These are phyloP conservation scores for Drosophila takahashii DNA, from an alignment of 1,140 invertebrate genomes.

Conservation along the genomic window DNA sequence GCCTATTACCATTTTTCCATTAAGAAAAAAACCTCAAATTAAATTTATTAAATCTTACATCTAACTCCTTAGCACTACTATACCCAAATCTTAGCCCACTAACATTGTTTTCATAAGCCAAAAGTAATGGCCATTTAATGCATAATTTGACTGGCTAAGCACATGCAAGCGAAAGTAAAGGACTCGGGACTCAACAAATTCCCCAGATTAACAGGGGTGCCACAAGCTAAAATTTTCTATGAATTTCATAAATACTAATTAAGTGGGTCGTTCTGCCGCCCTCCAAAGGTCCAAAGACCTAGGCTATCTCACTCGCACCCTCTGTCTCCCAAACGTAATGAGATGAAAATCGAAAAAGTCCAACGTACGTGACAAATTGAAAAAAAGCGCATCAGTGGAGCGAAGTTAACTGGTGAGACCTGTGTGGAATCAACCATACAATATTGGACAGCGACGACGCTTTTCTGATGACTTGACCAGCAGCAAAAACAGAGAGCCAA, in stretches of 20 bases:
- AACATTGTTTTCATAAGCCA: constrained; percentile 39
- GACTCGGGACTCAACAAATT: constrained; percentile 19
- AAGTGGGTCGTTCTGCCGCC: constrained; percentile 52
- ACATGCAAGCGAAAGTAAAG: constrained; percentile 57
- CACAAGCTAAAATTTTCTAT: constrained; percentile 63
- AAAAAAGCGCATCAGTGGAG: constrained; percentile 82
- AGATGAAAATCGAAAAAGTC: constrained; percentile 70
- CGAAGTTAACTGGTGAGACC: constrained; percentile 82
- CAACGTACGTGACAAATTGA: constrained; percentile 84
- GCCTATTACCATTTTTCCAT: background rate
- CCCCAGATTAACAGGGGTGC: constrained; percentile 54
- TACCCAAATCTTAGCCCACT: constrained; percentile 46
- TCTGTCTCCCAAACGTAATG: constrained; percentile 49
- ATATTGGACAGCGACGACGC: constrained; percentile 73
- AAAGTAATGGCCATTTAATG: constrained; percentile 64
- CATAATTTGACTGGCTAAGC: constrained; percentile 75
- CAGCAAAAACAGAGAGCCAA: constrained; percentile 36
- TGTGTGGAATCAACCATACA: constrained; percentile 82
- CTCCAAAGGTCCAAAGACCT: background rate
- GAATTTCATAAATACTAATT: constrained; percentile 82
- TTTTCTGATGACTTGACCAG: constrained; percentile 72
- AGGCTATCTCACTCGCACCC: background rate
- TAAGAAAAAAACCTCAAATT: constrained; percentile 6
- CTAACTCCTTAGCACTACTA: background rate
- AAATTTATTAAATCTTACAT: background rate